A percentile compares a stretch with the other conserved stretches of the same genome.
phyloP scores from a whole-genome alignment of 2,797 vertebrate genomes.

The Apogon hyalosoma region DNA sequence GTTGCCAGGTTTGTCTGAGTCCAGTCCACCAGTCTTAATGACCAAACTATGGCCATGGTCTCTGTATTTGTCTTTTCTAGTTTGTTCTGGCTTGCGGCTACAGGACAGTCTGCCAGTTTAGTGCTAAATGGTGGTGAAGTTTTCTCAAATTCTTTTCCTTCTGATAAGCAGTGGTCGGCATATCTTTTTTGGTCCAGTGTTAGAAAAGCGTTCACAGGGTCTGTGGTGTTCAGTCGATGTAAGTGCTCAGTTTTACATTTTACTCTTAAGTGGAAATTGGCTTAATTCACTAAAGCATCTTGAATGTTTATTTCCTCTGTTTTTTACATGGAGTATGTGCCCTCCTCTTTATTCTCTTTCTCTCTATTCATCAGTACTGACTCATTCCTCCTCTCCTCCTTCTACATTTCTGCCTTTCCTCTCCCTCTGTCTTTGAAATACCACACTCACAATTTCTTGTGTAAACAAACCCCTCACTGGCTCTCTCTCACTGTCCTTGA shows the following conservation, averaged over 20 bases:
- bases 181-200: constrained; percentile 10
- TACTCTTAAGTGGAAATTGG: constrained; percentile 5
- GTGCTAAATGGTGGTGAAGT: constrained; percentile 8
- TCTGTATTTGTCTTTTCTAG: constrained; percentile 23
- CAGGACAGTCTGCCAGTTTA: constrained; percentile 35
- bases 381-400: constrained; percentile 6
- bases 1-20: constrained; percentile 17
- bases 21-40: constrained; percentile 14
- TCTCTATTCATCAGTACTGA: not conserved
- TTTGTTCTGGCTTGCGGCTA: constrained; percentile 11
- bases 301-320: constrained; percentile 1
- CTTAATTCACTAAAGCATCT: not conserved
- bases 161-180: constrained; percentile 20
- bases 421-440: constrained; percentile 55
- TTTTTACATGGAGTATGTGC: not conserved
- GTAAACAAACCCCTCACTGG: constrained; percentile 71
- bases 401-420: constrained; percentile 26
- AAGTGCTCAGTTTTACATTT: not conserved
- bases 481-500: constrained; percentile 67
- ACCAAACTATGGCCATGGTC: constrained; percentile 28
- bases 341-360: not conserved
- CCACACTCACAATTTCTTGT: constrained; percentile 54
- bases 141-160: not conserved
- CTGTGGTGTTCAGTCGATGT: not conserved
- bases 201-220: constrained; percentile 1